phyloP scores from a whole-genome alignment of 2,113 vertebrate species.

The Semnornis frantzii region DNA sequence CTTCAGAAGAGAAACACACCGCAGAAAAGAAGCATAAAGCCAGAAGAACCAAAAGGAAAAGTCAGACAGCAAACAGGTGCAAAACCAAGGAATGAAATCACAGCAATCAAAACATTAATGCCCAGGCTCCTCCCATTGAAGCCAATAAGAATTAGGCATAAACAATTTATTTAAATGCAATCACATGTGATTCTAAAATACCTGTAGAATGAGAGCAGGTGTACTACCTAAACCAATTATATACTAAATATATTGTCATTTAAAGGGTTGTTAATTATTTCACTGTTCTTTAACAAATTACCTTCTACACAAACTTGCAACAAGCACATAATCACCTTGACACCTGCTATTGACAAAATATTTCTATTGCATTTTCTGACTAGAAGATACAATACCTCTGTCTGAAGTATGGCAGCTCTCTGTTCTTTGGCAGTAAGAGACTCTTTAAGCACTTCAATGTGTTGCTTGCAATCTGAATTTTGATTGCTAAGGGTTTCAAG shows the following conservation, averaged over 20 bases:
- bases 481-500: constrained; percentile 99
- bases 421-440: constrained; percentile 99
- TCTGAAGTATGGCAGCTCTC: constrained; percentile 98
- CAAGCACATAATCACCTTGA: neutral
- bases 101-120: neutral
- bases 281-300: neutral
- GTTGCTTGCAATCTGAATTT: constrained; percentile 99
- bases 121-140: neutral
- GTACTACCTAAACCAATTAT: neutral
- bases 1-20: neutral
- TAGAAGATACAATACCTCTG: constrained; percentile 84
- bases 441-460: constrained; percentile 99
- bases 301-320: neutral
- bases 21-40: neutral
- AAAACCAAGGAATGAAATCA: neutral
- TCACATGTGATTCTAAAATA: neutral
- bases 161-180: neutral
- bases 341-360: neutral
- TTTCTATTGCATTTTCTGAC: neutral
- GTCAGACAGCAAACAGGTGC: neutral
- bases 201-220: neutral
- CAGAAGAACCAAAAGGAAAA: neutral
- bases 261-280: neutral
- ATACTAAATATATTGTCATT: neutral
- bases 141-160: neutral